Base-by-base conservation (phyloP, 2,113 vertebrate species). In the Tupaia tana region DNA sequence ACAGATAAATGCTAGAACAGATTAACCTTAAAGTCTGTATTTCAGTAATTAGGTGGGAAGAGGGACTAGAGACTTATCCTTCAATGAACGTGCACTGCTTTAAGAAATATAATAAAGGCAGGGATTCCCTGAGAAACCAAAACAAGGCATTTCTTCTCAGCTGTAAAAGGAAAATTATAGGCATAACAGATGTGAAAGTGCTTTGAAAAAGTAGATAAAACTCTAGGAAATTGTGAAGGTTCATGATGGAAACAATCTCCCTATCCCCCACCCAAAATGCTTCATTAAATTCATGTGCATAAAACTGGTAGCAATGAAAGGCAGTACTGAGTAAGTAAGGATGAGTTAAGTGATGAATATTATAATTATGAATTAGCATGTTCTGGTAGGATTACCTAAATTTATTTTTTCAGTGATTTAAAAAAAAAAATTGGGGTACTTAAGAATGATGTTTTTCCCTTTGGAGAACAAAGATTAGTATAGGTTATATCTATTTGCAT, bases 401-500 rank as follows among this genome's bases (percentile, higher is more conserved):
- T 77, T 94, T 75, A 89, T 91, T 94, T 90, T 93, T 88, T 96
- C 13, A 77, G 61, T 34, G 15, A 56, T 25, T 84, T 91, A 43
- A 43, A 43, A 43, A 43, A 43, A 43, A 43, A 43, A 43, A 43
- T 95, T 93, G 13, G 27, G 6, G 15, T 87, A 56, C 69, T 84
- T 85, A 91, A 92, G 61, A 63, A 90, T 84, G 24, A 24, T 88
- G 63, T 83, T 95, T 94, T 94, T 63, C n/a, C 86, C 83, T 84
- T 77, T 92, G 14, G 71, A 95, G 54, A 75, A 22, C 11, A 91
- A n/a, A 95, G 83, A 87, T 95, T 77, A 94, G 93, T 85, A 31
- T 7, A 96, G 34, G 77, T 89, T 95, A 96, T 82, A 96, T 90
- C 64, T 89, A 63, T 96, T 78, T 91, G 75, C 84, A 88, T 89